Conservation (phyloP, 1,140 invertebrate genomes). For the Drosophila takahashii region DNA sequence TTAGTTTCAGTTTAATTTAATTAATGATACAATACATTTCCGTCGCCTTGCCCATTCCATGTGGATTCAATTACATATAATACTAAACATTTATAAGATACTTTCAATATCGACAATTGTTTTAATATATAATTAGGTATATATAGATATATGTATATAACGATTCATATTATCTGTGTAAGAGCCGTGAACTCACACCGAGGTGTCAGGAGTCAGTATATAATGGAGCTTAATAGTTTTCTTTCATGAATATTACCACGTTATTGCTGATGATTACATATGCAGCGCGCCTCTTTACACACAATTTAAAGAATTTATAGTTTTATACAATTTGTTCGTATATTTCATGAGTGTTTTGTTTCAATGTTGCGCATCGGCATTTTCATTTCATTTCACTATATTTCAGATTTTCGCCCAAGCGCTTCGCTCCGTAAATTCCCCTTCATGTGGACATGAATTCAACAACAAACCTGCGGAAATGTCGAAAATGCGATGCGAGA, state of each 20-base stretch:
- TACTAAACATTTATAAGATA: conserved; percentile 82
- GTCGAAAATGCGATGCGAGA: conserved; percentile 41
- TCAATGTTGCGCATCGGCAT: conserved; percentile 25
- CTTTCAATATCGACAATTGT: conserved; percentile 78
- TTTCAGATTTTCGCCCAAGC: conserved; percentile 17
- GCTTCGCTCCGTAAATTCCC: conserved; percentile 17
- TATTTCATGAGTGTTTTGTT: conserved; percentile 22
- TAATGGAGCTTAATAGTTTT: conserved; percentile 54
- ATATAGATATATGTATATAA: conserved; percentile 59
- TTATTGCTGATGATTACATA: conserved; percentile 36
- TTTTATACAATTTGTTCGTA: conserved; percentile 54
- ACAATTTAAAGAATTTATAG: conserved; percentile 34
- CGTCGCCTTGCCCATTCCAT: conserved; percentile 17
- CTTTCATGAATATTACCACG: conserved; percentile 36
- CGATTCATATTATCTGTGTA: conserved; percentile 46
- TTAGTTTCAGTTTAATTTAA: conserved; percentile 58
- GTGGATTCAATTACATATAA: conserved; percentile 61
- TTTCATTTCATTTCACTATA: conserved; percentile 28
- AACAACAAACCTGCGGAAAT: conserved; percentile 33
- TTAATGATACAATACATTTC: conserved; percentile 50
- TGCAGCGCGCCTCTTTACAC: conserved; percentile 29
- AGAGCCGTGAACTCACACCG: conserved; percentile 12
- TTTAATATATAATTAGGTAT: conserved; percentile 69
- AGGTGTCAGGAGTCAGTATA: conserved; percentile 41
- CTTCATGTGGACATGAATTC: conserved; percentile 20